These are phyloP conservation scores for Passer domesticus DNA, from an alignment of 2,113 vertebrate species.

Conservation along the genomic window DNA sequence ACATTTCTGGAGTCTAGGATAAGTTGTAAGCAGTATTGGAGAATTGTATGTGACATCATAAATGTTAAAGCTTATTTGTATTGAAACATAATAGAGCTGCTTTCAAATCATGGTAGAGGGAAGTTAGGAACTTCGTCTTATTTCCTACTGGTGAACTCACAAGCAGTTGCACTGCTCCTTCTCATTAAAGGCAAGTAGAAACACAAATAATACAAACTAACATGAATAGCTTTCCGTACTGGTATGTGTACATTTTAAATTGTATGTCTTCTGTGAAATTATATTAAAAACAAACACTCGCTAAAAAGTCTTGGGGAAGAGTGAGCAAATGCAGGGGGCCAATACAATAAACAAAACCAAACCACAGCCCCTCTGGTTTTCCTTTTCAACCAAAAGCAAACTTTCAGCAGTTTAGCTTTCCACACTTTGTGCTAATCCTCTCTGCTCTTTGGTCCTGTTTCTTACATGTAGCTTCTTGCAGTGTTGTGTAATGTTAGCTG, in stretches of 20 bases:
- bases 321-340: neutral
- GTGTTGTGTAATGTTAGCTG: neutral
- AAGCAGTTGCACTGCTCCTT: neutral
- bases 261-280: neutral
- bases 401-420: neutral
- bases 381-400: neutral
- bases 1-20: neutral
- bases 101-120: neutral
- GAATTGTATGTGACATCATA: neutral
- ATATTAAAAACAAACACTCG: neutral
- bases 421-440: neutral
- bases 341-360: neutral
- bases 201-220: neutral
- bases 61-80: neutral
- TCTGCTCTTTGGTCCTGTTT: neutral
- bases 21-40: neutral
- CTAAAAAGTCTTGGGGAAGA: neutral
- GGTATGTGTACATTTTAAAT: neutral
- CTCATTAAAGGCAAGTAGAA: neutral
- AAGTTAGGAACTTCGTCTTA: neutral
- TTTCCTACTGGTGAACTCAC: neutral
- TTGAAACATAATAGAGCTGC: neutral
- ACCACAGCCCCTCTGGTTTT: neutral
- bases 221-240: neutral
- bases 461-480: neutral